phyloP scores from a whole-genome alignment of 2,113 vertebrate species.

The Uropsilus gracilis region DNA sequence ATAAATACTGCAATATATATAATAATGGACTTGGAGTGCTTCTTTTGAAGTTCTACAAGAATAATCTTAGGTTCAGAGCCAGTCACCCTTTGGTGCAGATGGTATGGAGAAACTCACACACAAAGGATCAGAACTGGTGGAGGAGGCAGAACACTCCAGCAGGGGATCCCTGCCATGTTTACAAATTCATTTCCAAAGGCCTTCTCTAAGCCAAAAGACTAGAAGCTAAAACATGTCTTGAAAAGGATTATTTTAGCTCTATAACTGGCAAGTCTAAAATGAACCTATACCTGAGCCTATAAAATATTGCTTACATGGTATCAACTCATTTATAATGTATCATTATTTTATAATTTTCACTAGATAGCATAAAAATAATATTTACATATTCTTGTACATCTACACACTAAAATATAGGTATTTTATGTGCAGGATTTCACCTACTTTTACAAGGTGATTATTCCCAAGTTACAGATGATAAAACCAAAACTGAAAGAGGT shows the following conservation, averaged over 20 bases:
- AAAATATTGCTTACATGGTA: not conserved
- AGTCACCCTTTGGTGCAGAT: not conserved
- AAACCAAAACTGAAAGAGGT: not conserved
- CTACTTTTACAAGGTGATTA: not conserved
- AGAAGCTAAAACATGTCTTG: not conserved
- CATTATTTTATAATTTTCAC: not conserved
- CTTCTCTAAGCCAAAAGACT: not conserved
- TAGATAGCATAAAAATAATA: not conserved
- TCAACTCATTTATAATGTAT: not conserved
- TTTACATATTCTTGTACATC: not conserved
- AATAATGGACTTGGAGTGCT: not conserved
- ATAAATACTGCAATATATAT: not conserved
- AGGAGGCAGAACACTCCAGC: not conserved
- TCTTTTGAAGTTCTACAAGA: not conserved
- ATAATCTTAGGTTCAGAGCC: not conserved
- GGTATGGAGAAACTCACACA: not conserved
- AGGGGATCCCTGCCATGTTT: not conserved
- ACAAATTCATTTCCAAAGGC: not conserved
- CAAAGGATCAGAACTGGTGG: not conserved
- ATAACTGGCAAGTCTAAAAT: not conserved
- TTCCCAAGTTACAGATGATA: not conserved
- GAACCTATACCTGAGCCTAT: not conserved
- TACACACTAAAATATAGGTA: not conserved
- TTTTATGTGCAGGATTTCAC: not conserved
- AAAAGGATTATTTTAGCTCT: not conserved